Evolutionary conservation across 2,888 invertebrate genomes (phyloP).

Genomic region (Agelastica alni): DNA sequence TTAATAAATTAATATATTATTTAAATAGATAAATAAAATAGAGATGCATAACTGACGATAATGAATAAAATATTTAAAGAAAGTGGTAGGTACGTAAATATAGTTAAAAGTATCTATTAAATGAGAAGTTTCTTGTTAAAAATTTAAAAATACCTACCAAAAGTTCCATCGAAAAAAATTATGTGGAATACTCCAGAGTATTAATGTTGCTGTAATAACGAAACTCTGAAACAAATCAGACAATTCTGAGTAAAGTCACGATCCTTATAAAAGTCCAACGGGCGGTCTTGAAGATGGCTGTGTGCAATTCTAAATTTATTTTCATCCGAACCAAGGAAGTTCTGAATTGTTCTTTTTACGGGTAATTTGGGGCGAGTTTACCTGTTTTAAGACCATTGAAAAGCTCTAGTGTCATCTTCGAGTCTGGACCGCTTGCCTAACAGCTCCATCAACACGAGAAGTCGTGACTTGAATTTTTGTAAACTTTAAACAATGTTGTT

Average conservation of each 20-base stretch:
- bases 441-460: slow-evolving; percentile 35
- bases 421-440: slow-evolving; percentile 37
- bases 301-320: slow-evolving; percentile 28
- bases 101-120: too few species aligned
- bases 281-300: slow-evolving; percentile 17
- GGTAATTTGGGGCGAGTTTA: slow-evolving; percentile 41
- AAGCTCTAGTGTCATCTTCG: slow-evolving; percentile 36
- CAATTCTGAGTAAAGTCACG: slow-evolving; percentile 23
- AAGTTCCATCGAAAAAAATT: too few species aligned
- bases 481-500: slow-evolving; percentile 16
- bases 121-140: too few species aligned
- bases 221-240: slow-evolving; percentile 11
- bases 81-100: too few species aligned
- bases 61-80: too few species aligned
- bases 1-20: too few species aligned
- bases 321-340: slow-evolving; percentile 31
- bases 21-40: too few species aligned
- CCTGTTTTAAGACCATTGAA: slow-evolving; percentile 39
- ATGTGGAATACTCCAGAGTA: slow-evolving; percentile 2
- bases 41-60: too few species aligned
- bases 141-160: too few species aligned
- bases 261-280: slow-evolving; percentile 24
- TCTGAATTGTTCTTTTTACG: slow-evolving; percentile 41
- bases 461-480: slow-evolving; percentile 37
- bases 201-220: slow-evolving; percentile 9